Evolutionary conservation across 2,797 vertebrate species (phyloP).

Genomic region (Enteromius afrohamiltoni): DNA sequence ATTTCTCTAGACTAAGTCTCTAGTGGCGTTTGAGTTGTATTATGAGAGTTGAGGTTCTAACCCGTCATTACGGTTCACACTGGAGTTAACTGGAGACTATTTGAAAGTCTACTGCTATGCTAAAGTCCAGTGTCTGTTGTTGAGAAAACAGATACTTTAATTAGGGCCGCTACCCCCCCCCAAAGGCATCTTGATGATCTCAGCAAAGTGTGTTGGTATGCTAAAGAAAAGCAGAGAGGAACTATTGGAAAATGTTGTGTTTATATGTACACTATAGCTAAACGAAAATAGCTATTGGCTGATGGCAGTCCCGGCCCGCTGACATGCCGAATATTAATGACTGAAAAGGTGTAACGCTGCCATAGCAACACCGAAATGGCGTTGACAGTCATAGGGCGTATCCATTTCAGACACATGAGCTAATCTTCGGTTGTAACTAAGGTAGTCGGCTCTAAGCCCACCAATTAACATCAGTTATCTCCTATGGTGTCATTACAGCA

Average conservation of each 20-base stretch:
- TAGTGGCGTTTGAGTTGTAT: background rate
- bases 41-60: conserved; percentile 35
- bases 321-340: conserved; percentile 47
- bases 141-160: conserved; percentile 62
- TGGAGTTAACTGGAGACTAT: conserved; percentile 47
- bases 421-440: conserved; percentile 19
- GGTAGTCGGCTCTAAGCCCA: conserved; percentile 3
- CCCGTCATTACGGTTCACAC: conserved; percentile 36
- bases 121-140: conserved; percentile 58
- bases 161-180: conserved; percentile 41
- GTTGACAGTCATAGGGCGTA: background rate
- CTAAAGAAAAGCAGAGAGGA: conserved; percentile 54
- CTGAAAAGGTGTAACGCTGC: background rate
- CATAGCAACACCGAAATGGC: conserved; percentile 15
- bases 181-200: conserved; percentile 58
- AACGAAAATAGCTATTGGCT: conserved; percentile 49
- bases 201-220: conserved; percentile 69
- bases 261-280: conserved; percentile 42
- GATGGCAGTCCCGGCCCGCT: conserved; percentile 59
- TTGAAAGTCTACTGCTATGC: conserved; percentile 46
- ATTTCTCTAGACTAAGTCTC: no score
- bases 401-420: conserved; percentile 6
- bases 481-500: background rate
- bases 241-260: conserved; percentile 11
- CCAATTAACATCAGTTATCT: conserved; percentile 25